Base-by-base conservation (phyloP, 2,797 vertebrate genomes). In the Silurus aristotelis region DNA sequence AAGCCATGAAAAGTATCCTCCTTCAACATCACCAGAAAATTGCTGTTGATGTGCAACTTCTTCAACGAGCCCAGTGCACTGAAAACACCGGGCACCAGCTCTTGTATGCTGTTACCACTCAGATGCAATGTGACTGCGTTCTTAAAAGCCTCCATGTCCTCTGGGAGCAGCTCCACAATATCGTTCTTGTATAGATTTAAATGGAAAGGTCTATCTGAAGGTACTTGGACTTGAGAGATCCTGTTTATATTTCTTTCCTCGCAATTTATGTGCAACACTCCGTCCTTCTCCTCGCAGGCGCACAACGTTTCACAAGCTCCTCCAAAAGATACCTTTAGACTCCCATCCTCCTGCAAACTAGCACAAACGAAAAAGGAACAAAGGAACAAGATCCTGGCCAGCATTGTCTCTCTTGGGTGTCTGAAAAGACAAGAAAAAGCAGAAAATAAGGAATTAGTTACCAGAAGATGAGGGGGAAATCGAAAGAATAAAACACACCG, bases 1-100 rank as follows among this genome's bases (percentile, higher is more conserved):
- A 99, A 92, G 89, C 98, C 98, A 85, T 96, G 96, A 91, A 99
- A 99, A 0, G 96, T 99, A 91, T 99, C 97, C 93, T 99, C 98
- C 93, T 96, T 98, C 87, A 99, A 94, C 83, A 95, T 97, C 91
- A 98, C 96, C 86, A 99, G 95, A 89, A 97, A 99, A 94, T 99
- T 99, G 91, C 98, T 98, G 94, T 99, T 99, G 92, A 99, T 98
- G 91, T 99, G 98, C 89, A 99, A 96, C 91, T 98, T 97, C 85
- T 96, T 99, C 90, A 99, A 96, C 67, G 96, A 96, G 61, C 95
- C 92, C 10, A 99, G 96, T 76, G 95, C 92, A 88, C 95, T 96
- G 89, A 99, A 99, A 91, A 98, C 96, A 73, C 98, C 97, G 31
- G 97, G 94, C 91, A 99, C 97, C 90, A 99, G 95, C 94, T 98